A percentile compares a stretch with the other conserved stretches of the same genome.
Conservation (phyloP, 2,888 invertebrate genomes). For the Schizotus pectinicornis region DNA sequence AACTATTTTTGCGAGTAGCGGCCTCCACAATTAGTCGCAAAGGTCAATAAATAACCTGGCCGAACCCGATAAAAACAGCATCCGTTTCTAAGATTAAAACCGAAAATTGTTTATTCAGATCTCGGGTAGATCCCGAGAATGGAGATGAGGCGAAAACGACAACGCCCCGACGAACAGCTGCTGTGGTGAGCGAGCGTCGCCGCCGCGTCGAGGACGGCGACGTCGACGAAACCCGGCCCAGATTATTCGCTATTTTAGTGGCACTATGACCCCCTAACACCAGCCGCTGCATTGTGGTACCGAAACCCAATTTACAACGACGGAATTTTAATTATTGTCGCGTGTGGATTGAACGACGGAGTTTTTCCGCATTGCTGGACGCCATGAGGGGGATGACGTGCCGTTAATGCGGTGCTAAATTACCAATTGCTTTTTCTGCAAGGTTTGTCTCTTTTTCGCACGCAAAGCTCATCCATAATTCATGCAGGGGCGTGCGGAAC, state of each 20-base stretch:
- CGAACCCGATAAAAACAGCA: constrained; percentile 13
- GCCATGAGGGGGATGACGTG: no score
- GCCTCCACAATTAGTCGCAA: constrained; percentile 12
- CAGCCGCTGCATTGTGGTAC: constrained; percentile 6
- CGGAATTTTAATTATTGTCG: constrained; percentile 30
- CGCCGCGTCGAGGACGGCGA: background rate
- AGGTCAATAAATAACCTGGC: constrained; percentile 16
- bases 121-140: constrained; percentile 6
- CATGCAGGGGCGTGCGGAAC: no score
- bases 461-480: no score
- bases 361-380: constrained; percentile 6
- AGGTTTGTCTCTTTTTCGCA: no score
- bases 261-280: constrained; percentile 33
- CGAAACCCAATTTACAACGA: constrained; percentile 23
- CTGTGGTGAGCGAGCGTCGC: constrained; percentile 15
- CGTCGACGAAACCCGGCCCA: constrained; percentile 24
- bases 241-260: constrained; percentile 38
- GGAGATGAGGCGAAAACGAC: constrained; percentile 4
- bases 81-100: constrained; percentile 15
- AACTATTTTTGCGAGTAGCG: constrained; percentile 8
- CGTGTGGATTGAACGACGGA: constrained; percentile 15
- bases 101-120: constrained; percentile 19
- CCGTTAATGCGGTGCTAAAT: background rate
- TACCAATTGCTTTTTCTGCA: no score
- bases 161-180: constrained; percentile 17